These are phyloP conservation scores for Galaxias olidus DNA, from an alignment of 2,797 vertebrate genomes.

Conservation along the genomic window DNA sequence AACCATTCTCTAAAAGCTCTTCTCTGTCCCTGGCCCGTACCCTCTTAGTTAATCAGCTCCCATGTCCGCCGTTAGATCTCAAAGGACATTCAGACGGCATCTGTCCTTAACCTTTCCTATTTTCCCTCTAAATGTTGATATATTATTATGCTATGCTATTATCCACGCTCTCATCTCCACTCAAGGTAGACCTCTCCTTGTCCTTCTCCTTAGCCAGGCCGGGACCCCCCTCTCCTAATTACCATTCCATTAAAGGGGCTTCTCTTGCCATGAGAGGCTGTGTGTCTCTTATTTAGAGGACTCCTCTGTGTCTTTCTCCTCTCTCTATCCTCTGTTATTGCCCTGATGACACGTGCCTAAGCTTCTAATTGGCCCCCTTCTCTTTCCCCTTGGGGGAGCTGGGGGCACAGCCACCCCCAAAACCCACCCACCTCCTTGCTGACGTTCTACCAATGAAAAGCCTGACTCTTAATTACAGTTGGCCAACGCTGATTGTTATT, in stretches of 20 bases:
- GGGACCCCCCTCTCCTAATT: conserved; percentile 71
- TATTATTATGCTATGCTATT: conserved; percentile 77
- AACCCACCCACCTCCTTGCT: conserved; percentile 41
- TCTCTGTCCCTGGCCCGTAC: conserved; percentile 49
- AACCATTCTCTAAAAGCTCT: conserved; percentile 61
- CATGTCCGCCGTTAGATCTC: conserved; percentile 61
- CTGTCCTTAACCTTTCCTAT: conserved; percentile 75
- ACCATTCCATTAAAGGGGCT: conserved; percentile 74
- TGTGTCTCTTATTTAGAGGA: conserved; percentile 72
- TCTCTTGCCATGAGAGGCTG: conserved; percentile 67
- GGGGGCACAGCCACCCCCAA: background rate
- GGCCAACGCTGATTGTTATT: conserved; percentile 78
- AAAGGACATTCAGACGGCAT: conserved; percentile 74
- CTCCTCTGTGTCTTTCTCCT: conserved; percentile 47
- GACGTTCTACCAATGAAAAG: conserved; percentile 70
- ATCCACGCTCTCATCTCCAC: conserved; percentile 68
- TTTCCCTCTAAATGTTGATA: conserved; percentile 76
- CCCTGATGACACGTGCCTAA: conserved; percentile 59
- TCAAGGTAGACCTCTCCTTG: conserved; percentile 72
- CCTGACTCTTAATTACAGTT: conserved; percentile 75
- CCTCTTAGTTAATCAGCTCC: conserved; percentile 72
- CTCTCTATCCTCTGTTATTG: conserved; percentile 54
- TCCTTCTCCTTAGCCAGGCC: conserved; percentile 68
- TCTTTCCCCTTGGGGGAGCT: conserved; percentile 9
- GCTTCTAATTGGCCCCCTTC: conserved; percentile 63